Evolutionary conservation across 2,797 vertebrate species (phyloP).

Genomic region (Cyprinodon diabolis): DNA sequence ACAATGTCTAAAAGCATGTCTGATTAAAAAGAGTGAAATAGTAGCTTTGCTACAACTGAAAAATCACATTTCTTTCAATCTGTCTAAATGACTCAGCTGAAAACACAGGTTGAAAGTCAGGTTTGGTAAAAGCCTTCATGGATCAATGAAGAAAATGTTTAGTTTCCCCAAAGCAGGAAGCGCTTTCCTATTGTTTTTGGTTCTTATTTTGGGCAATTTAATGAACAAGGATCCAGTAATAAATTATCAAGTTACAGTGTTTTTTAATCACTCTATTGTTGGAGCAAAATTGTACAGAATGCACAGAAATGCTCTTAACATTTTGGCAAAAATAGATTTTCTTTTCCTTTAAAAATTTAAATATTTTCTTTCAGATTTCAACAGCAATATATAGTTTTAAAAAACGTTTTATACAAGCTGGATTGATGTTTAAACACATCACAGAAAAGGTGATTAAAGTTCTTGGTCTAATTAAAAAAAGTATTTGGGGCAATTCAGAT

Average conservation of each 20-base stretch:
- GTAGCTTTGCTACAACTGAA: slow-evolving; percentile 30
- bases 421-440: too few species aligned
- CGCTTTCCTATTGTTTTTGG: not conserved
- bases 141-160: not conserved
- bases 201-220: not conserved
- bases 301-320: not conserved
- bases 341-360: too few species aligned
- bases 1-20: slow-evolving; percentile 61
- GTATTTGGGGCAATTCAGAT: too few species aligned
- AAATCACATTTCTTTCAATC: slow-evolving; percentile 19
- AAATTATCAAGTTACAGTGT: not conserved
- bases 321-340: too few species aligned
- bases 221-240: too few species aligned
- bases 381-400: too few species aligned
- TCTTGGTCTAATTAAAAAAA: too few species aligned
- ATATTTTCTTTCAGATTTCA: too few species aligned
- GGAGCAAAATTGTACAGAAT: too few species aligned
- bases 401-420: too few species aligned
- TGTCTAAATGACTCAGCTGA: slow-evolving; percentile 13
- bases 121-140: not conserved
- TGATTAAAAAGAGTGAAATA: slow-evolving; percentile 41
- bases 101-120: not conserved
- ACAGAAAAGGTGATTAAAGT: too few species aligned
- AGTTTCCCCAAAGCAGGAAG: not conserved
- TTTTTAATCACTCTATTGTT: too few species aligned